Base-by-base conservation (phyloP, 2,113 vertebrate genomes). In the Tenrec ecaudatus region DNA sequence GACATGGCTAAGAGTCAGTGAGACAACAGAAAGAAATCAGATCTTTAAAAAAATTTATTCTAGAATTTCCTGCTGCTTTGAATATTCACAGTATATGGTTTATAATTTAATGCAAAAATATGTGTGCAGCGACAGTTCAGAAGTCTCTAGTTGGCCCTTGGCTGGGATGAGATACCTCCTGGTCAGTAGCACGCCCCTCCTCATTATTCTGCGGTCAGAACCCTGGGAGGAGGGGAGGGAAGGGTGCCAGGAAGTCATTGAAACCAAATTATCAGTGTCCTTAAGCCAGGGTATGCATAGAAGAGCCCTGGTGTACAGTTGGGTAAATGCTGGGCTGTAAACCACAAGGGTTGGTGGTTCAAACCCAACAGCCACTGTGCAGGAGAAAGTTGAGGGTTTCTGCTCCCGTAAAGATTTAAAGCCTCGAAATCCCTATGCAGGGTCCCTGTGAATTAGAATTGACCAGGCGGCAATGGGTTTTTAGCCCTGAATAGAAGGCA, bases 1-100 rank as follows among this genome's bases (percentile, higher is more conserved):
- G 80, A 47, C 23, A 57, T 9, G 12, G 57, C 57, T 1, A 82
- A 76, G 69, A 73, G 78, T 92, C 92, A 79, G 47, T 33, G 12
- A 75, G 33, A 57, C 83, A 77, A 71, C 60, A 17, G 89, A 92
- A 73, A 80, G 11, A 88, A 85, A 43, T 19, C 53, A 29, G 36
- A 27, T 81, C 27, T 53, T 53, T 53, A 81, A 78, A 38, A 27
- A 27, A 89, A 64, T 64, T 78, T 15, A 69, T 86, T 71, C 36
- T 69, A 19, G 1, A 27, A 38, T 29, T 93, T 71, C 43, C 91
- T 78, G 22, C 6, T 43, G 16, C 78, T 77, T 94, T 93, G 94
- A 93, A 69, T 94, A 92, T 93, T 86, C 92, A 92, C 38, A 92
- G 27, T 38, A 11, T 89, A 78, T 81, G 9, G 47, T 53, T 53